Conservation (phyloP, 2,113 vertebrate genomes). For the Tylochromis polylepis region DNA sequence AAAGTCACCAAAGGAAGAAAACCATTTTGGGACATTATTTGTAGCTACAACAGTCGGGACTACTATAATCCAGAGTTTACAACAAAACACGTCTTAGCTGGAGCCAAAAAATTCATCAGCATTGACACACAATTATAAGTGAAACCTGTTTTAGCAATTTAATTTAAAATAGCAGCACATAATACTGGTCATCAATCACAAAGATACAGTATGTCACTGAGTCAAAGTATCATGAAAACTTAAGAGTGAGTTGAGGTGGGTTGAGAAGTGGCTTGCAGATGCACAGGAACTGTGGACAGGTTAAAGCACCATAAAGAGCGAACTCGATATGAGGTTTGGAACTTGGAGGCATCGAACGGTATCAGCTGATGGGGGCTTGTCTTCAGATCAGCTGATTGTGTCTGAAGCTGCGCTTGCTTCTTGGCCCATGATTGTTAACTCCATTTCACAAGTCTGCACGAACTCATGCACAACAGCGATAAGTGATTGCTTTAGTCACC, state of each 20-base stretch:
- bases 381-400: not conserved
- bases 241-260: not conserved
- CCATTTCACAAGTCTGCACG: not conserved
- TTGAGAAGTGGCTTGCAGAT: not conserved
- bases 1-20: not conserved
- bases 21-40: not conserved
- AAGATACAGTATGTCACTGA: not conserved
- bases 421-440: not conserved
- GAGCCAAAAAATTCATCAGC: not conserved
- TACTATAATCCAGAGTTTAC: not conserved
- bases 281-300: not conserved
- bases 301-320: not conserved
- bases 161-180: fast-evolving
- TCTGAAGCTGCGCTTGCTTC: not conserved
- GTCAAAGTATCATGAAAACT: not conserved
- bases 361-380: not conserved
- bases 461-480: not conserved
- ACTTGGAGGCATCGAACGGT: not conserved
- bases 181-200: not conserved
- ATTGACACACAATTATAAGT: not conserved
- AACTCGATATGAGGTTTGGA: not conserved
- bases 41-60: not conserved
- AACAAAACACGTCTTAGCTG: fast-evolving
- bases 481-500: not conserved
- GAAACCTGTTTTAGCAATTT: not conserved